A percentile compares a stretch with the other conserved stretches of the same genome.
phyloP scores from a whole-genome alignment of 2,797 vertebrate species.

The Macrochelys suwanniensis region DNA sequence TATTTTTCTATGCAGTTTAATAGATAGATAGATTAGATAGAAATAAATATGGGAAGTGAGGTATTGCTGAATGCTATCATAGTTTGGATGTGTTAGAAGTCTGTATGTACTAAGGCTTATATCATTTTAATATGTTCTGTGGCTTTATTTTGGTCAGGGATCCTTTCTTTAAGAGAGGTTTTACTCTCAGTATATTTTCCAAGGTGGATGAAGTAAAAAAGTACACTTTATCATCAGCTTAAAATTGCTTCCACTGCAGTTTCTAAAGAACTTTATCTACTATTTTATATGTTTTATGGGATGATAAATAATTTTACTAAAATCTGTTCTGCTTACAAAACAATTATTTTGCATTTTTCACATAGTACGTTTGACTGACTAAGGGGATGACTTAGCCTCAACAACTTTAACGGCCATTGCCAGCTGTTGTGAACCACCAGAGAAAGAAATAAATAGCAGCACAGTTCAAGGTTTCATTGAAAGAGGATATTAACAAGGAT shows the following conservation, averaged over 20 bases:
- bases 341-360: constrained; percentile 21
- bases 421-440: constrained; percentile 2
- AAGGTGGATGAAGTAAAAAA: neutral
- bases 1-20: neutral
- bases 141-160: neutral
- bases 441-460: neutral
- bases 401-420: neutral
- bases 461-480: neutral
- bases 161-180: neutral
- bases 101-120: neutral
- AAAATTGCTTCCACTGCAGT: neutral
- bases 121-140: neutral
- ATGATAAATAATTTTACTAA: constrained; percentile 3
- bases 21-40: neutral
- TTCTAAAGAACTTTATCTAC: neutral
- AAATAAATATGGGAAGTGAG: neutral
- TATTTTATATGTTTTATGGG: neutral
- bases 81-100: neutral
- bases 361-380: neutral
- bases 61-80: neutral
- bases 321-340: neutral
- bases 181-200: neutral
- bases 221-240: neutral
- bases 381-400: neutral
- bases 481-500: neutral